These are phyloP conservation scores for Geopemphigus sp. DNA, from an alignment of 1,140 invertebrate genomes.

Conservation along the genomic window DNA sequence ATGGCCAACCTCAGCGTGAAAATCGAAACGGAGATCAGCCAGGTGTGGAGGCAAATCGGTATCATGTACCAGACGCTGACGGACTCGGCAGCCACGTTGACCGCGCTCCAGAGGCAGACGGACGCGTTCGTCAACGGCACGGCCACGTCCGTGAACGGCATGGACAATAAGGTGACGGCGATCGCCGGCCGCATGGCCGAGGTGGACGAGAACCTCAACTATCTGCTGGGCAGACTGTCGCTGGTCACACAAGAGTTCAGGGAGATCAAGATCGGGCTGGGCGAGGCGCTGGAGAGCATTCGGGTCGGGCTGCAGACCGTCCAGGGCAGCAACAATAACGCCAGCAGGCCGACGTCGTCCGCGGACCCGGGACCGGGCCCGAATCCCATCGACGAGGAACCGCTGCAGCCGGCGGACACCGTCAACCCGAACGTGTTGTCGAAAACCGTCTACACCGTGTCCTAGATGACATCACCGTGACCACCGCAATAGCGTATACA, in stretches of 20 bases:
- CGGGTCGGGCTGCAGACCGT: constrained; percentile 64
- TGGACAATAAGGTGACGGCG: constrained; percentile 74
- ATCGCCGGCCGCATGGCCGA: constrained; percentile 78
- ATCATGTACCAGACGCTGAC: constrained; percentile 83
- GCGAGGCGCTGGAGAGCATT: constrained; percentile 69
- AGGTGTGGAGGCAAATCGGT: constrained; percentile 58
- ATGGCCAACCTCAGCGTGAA: constrained; percentile 72
- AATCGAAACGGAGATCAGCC: constrained; percentile 78
- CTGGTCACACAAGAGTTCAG: constrained; percentile 84
- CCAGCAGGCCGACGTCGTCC: no score
- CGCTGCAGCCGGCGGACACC: not conserved
- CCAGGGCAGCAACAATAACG: constrained; percentile 55
- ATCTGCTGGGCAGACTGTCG: constrained; percentile 73
- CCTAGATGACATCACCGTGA: not conserved
- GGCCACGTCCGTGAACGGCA: constrained; percentile 73
- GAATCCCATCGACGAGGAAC: constrained; percentile 53
- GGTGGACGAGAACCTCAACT: constrained; percentile 83
- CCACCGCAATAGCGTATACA: no score
- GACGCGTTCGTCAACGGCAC: constrained; percentile 79
- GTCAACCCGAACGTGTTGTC: not conserved
- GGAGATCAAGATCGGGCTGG: constrained; percentile 73
- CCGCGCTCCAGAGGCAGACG: constrained; percentile 74
- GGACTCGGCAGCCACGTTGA: constrained; percentile 70
- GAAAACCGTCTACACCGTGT: constrained; percentile 29
- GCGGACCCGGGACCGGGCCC: constrained; percentile 53